Conservation (phyloP, 2,888 invertebrate species). For the Leistus spinibarbis region DNA sequence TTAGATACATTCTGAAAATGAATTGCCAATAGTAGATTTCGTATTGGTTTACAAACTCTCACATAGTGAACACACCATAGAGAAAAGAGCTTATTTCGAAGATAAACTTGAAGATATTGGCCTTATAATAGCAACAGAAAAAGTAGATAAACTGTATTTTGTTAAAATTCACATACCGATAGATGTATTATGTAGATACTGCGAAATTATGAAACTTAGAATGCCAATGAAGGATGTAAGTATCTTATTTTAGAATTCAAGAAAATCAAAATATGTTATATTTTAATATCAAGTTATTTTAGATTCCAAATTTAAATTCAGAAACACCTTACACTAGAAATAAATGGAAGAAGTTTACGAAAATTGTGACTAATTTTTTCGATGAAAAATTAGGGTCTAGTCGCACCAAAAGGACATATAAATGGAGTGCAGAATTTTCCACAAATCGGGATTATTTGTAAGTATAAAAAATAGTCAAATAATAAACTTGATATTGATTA, state of each 20-base stretch:
- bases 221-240: not conserved
- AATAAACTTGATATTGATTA: constrained; percentile 16
- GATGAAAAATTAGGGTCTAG: not conserved
- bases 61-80: not conserved
- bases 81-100: not conserved
- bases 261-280: not conserved
- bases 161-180: not conserved
- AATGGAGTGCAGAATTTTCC: constrained; percentile 71
- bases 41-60: not conserved
- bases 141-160: not conserved
- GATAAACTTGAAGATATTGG: not conserved
- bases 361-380: not conserved
- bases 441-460: constrained; percentile 75
- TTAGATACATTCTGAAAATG: not conserved
- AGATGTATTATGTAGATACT: not conserved
- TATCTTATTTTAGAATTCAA: not conserved
- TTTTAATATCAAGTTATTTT: not conserved
- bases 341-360: not conserved
- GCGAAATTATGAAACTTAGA: not conserved
- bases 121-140: not conserved
- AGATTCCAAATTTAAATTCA: constrained; percentile 1
- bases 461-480: constrained; percentile 52
- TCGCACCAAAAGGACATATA: constrained; percentile 55
- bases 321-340: not conserved
- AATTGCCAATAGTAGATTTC: not conserved